phyloP scores from a whole-genome alignment of 2,888 invertebrate species.

The Drosophila recens region DNA sequence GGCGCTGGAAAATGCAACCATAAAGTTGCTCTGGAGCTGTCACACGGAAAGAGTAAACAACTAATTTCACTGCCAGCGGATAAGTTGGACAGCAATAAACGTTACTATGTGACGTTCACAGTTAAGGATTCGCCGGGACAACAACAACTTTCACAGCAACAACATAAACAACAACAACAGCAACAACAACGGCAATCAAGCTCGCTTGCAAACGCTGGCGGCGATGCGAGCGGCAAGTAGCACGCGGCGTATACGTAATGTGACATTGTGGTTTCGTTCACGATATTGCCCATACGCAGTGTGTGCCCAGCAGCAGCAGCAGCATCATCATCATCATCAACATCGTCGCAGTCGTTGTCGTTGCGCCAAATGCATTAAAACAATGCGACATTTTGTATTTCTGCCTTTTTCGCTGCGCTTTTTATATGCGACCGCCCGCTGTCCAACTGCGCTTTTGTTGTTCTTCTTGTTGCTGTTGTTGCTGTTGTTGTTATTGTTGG shows the following conservation, averaged over 20 bases:
- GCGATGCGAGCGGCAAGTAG: conserved; percentile 59
- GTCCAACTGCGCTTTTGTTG: conserved; percentile 43
- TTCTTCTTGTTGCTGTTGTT: too few relatives aligned
- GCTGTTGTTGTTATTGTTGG: conserved; percentile 17
- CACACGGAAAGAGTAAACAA: conserved; percentile 93
- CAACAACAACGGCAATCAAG: conserved; percentile 48
- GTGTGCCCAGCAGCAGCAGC: conserved; percentile 33
- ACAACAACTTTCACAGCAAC: conserved; percentile 42
- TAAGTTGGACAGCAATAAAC: conserved; percentile 93
- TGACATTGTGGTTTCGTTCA: conserved; percentile 36
- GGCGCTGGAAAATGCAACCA: conserved; percentile 80
- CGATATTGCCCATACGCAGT: conserved; percentile 54
- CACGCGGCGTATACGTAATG: conserved; percentile 70
- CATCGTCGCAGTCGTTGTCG: conserved; percentile 37
- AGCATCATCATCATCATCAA: conserved; percentile 38
- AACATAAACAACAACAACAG: conserved; percentile 33
- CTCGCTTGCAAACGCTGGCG: conserved; percentile 34
- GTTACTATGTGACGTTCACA: conserved; percentile 96
- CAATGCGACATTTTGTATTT: conserved; percentile 77
- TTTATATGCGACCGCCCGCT: conserved; percentile 65
- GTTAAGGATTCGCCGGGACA: conserved; percentile 88
- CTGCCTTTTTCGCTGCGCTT: conserved; percentile 15
- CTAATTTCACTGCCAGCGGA: conserved; percentile 95
- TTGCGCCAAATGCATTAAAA: conserved; percentile 78
- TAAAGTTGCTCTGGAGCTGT: conserved; percentile 91